Percentiles rank a stretch among this genome's conserved stretches.
phyloP scores from a whole-genome alignment of 1,140 invertebrate species.

The Proales similis region DNA sequence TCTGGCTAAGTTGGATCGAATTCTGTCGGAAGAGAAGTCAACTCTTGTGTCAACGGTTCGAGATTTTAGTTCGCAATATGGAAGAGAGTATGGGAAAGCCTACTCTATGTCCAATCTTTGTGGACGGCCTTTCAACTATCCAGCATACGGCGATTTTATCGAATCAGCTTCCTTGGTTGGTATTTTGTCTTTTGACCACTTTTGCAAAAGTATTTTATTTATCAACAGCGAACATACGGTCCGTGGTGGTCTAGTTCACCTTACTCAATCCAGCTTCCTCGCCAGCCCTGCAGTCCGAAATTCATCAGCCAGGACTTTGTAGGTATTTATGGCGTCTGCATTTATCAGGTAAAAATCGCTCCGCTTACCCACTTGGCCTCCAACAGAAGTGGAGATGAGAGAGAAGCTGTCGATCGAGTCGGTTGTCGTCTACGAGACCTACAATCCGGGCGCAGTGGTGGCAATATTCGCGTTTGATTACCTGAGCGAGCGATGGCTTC shows the following conservation, averaged over 20 bases:
- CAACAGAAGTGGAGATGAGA: slow-evolving; percentile 60
- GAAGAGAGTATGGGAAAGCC: no score
- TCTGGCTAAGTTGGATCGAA: no score
- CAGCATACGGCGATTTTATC: no score
- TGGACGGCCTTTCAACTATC: no score
- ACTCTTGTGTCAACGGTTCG: no score
- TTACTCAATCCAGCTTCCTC: slow-evolving; percentile 65
- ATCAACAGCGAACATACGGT: slow-evolving; percentile 81
- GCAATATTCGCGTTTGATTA: slow-evolving; percentile 65
- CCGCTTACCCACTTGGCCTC: slow-evolving; percentile 31
- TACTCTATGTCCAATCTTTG: no score
- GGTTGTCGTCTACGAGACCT: slow-evolving; percentile 76
- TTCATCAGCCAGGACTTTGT: slow-evolving; percentile 73
- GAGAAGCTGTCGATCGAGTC: slow-evolving; percentile 66
- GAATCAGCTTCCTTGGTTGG: no score
- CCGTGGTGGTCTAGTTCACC: slow-evolving; percentile 71
- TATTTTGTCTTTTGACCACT: no score
- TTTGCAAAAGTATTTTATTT: no score
- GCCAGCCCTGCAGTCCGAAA: slow-evolving; percentile 60
- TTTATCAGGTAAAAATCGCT: slow-evolving; percentile 18
- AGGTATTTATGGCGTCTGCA: slow-evolving; percentile 55
- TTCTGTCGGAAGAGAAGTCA: no score
- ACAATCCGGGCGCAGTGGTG: slow-evolving; percentile 77
- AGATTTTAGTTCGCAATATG: no score
- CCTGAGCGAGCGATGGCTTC: slow-evolving; percentile 58